Percentiles rank a stretch among this genome's conserved stretches.
phyloP scores from a whole-genome alignment of 2,113 vertebrate genomes.

The Tachuris rubrigastra region DNA sequence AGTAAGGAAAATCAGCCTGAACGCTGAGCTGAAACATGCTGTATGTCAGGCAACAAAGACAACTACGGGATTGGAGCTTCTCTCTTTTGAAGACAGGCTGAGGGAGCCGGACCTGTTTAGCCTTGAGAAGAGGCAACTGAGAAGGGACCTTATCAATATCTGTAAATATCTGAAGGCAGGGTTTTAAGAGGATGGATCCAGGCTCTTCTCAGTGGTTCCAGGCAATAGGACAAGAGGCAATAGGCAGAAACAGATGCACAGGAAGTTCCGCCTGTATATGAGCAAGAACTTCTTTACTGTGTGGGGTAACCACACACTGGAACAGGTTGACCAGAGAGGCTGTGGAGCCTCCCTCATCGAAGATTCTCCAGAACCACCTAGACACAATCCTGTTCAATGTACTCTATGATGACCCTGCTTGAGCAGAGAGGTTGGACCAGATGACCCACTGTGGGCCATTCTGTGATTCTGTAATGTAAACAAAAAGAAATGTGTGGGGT shows the following conservation, averaged over 20 bases:
- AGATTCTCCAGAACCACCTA: neutral
- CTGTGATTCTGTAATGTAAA: neutral
- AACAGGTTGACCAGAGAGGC: neutral
- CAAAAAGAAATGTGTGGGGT: neutral
- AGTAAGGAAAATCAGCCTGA: neutral
- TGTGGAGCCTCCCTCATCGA: neutral
- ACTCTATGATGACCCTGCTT: neutral
- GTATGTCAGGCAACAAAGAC: neutral
- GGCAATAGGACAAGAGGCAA: neutral
- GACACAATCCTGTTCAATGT: neutral
- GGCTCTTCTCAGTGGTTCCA: neutral
- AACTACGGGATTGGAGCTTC: neutral
- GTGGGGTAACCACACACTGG: neutral
- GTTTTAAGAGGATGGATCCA: neutral
- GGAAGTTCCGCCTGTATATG: neutral
- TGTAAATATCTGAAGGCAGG: neutral
- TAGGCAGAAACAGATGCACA: rapidly evolving
- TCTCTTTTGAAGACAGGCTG: neutral
- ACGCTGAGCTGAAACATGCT: neutral
- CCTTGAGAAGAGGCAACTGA: neutral
- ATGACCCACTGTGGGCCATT: neutral
- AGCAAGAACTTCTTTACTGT: neutral
- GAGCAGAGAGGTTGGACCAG: neutral
- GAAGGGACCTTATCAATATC: neutral
- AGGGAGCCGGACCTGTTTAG: neutral